These are phyloP conservation scores for Pipa parva DNA, from an alignment of 2,113 vertebrate species.

Conservation along the genomic window DNA sequence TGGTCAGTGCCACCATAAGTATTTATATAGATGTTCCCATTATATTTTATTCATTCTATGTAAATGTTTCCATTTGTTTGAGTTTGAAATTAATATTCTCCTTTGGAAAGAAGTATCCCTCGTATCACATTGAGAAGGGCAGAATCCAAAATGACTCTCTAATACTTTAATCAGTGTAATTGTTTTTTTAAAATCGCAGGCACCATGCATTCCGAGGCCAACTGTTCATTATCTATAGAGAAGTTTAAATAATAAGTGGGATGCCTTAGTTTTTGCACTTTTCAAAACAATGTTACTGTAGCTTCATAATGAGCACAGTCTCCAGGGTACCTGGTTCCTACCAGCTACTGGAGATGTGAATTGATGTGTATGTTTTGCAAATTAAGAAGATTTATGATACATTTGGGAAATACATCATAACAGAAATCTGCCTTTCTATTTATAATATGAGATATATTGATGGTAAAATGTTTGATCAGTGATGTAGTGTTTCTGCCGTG, in stretches of 20 bases:
- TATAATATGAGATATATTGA: constrained; percentile 41
- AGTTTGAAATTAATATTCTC: no score
- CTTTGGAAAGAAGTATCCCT: not conserved
- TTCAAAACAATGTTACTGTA: constrained; percentile 26
- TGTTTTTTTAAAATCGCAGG: constrained; percentile 1
- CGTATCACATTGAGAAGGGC: not conserved
- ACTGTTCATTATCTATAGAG: constrained; percentile 20
- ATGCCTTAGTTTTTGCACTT: constrained; percentile 29
- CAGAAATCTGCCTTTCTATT: constrained; percentile 41
- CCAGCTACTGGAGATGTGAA: constrained; percentile 38
- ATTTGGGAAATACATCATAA: constrained; percentile 42
- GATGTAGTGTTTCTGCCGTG: constrained; percentile 9
- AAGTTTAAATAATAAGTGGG: constrained; percentile 34
- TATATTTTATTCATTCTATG: no score
- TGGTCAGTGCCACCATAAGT: no score
- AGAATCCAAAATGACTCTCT: not conserved
- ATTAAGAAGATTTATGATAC: constrained; percentile 43
- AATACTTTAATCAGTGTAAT: constrained; percentile 15
- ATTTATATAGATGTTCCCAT: no score
- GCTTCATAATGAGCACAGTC: constrained; percentile 39
- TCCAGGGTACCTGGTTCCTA: constrained; percentile 37
- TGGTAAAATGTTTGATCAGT: constrained; percentile 24
- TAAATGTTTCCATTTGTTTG: no score
- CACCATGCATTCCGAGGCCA: not conserved
- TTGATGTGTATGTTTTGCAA: constrained; percentile 44